Percentiles rank a stretch among this genome's conserved stretches.
These are phyloP conservation scores for Eumacrocentrus americanus DNA, from an alignment of 2,888 invertebrate species.

Conservation along the genomic window DNA sequence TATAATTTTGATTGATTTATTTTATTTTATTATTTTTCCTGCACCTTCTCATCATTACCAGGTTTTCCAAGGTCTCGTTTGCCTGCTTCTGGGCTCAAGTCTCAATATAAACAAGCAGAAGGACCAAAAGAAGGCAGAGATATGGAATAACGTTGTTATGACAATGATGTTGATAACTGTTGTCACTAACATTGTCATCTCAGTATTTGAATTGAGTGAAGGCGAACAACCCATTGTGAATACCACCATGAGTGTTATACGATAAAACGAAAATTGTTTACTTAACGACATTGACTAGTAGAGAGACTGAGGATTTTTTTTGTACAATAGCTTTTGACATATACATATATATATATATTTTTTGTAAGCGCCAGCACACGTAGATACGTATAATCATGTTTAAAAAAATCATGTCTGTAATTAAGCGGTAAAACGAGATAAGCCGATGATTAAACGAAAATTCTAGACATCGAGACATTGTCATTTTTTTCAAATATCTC, in stretches of 20 bases:
- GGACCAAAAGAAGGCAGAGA: slow-evolving; percentile 67
- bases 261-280: background rate
- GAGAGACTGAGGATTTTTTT: background rate
- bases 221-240: background rate
- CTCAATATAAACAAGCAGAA: slow-evolving; percentile 69
- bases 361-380: no score
- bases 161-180: slow-evolving; percentile 68
- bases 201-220: slow-evolving; percentile 65
- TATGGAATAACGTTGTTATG: slow-evolving; percentile 68
- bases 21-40: background rate
- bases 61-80: slow-evolving; percentile 69
- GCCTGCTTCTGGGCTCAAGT: slow-evolving; percentile 67
- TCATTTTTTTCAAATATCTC: no score
- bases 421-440: no score
- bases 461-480: no score
- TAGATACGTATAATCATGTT: no score
- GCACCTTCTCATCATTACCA: slow-evolving; percentile 45
- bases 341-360: background rate
- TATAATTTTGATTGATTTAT: no score
- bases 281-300: background rate
- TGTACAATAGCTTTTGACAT: background rate
- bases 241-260: background rate
- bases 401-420: no score
- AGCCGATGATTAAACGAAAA: no score
- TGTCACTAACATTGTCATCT: slow-evolving; percentile 68